Conservation (phyloP, 2,888 invertebrate genomes). For the Clostera curtula region DNA sequence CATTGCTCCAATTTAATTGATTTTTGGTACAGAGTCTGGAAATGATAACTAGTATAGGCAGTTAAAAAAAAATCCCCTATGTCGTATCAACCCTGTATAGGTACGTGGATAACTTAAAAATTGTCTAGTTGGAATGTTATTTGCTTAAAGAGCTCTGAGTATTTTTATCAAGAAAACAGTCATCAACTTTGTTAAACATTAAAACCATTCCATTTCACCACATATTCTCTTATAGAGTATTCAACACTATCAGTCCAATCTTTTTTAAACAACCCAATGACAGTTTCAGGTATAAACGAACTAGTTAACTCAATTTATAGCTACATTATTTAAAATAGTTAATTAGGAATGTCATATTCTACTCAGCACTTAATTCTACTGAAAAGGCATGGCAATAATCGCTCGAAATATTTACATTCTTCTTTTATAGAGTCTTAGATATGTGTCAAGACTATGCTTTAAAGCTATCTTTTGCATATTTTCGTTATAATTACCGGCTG, state of each 20-base stretch:
- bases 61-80: no score
- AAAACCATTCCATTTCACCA: neutral
- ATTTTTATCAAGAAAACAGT: constrained; percentile 17
- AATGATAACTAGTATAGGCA: no score
- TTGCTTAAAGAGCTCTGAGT: constrained; percentile 32
- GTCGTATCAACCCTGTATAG: no score
- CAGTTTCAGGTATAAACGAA: no score
- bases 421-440: constrained; percentile 33
- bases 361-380: constrained; percentile 20
- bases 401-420: constrained; percentile 24
- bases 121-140: constrained; percentile 40
- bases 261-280: no score
- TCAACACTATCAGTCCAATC: neutral
- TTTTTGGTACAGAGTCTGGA: no score
- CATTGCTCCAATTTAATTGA: no score
- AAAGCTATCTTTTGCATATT: constrained; percentile 46
- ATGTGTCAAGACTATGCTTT: constrained; percentile 45
- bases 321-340: constrained; percentile 26
- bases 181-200: neutral
- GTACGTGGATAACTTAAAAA: constrained; percentile 26
- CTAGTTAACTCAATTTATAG: constrained; percentile 21
- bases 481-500: no score
- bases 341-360: constrained; percentile 23
- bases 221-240: neutral
- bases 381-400: constrained; percentile 42